Evolutionary conservation across 2,797 vertebrate genomes (phyloP), one percentile per base, ranked within the genome.

Genomic region (Kryptolebias ocellatus): DNA sequence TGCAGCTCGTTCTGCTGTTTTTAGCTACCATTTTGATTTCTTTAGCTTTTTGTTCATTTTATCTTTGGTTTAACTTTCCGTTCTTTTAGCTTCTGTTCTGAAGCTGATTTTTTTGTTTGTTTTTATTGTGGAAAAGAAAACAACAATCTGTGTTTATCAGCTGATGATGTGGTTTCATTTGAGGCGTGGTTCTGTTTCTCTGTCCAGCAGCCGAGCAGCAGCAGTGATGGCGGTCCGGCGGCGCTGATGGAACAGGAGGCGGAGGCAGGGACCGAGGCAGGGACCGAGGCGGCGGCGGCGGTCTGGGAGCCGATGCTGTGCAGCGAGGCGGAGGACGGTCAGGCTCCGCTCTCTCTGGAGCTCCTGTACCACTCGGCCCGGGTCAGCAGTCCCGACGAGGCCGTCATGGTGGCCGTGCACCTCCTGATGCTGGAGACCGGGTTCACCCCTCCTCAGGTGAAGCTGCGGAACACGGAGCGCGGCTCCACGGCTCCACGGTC

Each of bases 381-480:
- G 47, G 91, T 91, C 60, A 60, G 64, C 16, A 87, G 76, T n/a
- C 88, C 94, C 61, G 87, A 70, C 0, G 98, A 99, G 74, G 95
- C 95, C 78, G 72, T 99, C 74, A 78, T 96, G 0, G 95, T 97
- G 71, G 89, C 93, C 0, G 76, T 90, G 0, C 94, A 98, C 74
- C 94, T 96, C 52, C 94, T 99, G 62, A 97, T 99, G 95, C 80
- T 97, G 62, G 98, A 99, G 83, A 95, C 95, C 0, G 97, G 98
- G 31, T 99, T 97, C 12, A 67, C 91, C 3, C 92, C 94, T 50
- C 94, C 94, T 50, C 94, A 96, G 95, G 97, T 98, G 67, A 89
- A 90, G 9, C 11, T 0, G 15, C 28, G 20, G 57, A 28, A 4
- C 14, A 14, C 11, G 7, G 20, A 24, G n/a, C n/a, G n/a, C n/a